Conservation (phyloP, 2,113 vertebrate genomes). For the Arothron firmamentum region DNA sequence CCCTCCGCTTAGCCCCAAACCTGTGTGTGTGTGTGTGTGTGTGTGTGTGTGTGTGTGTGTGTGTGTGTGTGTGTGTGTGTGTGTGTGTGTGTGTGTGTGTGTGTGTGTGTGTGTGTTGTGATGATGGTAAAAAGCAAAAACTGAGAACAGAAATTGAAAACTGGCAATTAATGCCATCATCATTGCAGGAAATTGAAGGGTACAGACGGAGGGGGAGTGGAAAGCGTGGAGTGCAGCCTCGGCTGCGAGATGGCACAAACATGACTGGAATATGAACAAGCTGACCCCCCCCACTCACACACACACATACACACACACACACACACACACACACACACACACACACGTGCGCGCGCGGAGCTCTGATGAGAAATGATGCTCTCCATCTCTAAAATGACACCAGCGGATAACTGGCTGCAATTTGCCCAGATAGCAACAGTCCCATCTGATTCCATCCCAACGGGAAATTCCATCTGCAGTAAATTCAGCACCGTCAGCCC, state of each 20-base stretch:
- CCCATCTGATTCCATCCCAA: too few species aligned
- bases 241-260: slow-evolving; percentile 46
- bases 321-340: slow-evolving; percentile 1
- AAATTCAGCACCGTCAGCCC: too few species aligned
- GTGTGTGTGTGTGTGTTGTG: too few species aligned
- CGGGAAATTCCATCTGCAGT: too few species aligned
- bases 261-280: slow-evolving; percentile 60
- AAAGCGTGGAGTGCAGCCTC: slow-evolving; percentile 24
- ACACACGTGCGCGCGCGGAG: not conserved
- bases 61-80: too few species aligned
- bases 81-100: too few species aligned
- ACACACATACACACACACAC: slow-evolving; percentile 22
- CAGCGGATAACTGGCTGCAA: not conserved
- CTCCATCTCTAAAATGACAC: not conserved
- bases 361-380: slow-evolving; percentile 16
- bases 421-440: too few species aligned
- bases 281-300: not conserved
- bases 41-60: not conserved
- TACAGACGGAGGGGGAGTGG: slow-evolving; percentile 1
- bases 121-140: not conserved
- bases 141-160: too few species aligned
- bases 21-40: not conserved
- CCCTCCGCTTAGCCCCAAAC: not conserved
- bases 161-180: too few species aligned
- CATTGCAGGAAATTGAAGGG: not conserved